These are phyloP conservation scores for Lasioglossum pauxillum DNA, from an alignment of 2,888 invertebrate genomes.

Conservation along the genomic window DNA sequence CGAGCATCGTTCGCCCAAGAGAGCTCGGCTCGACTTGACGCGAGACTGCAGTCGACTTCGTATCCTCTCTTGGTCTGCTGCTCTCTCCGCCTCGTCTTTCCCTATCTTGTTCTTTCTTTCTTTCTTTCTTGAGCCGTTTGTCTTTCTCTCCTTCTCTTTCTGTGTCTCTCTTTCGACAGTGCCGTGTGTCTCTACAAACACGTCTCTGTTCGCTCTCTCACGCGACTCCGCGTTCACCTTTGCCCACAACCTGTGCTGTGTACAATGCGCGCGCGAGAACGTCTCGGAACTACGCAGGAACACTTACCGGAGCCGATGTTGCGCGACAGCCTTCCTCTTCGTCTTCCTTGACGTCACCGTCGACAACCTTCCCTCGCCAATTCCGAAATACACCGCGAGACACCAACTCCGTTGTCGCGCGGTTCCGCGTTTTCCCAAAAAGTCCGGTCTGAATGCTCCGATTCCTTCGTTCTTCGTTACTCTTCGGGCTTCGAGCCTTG, in stretches of 20 bases:
- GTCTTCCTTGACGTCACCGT: slow-evolving; percentile 40
- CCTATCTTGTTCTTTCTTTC: not conserved
- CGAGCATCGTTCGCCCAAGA: slow-evolving; percentile 64
- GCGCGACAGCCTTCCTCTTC: slow-evolving; percentile 30
- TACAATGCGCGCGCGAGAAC: slow-evolving; percentile 57
- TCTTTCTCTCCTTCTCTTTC: not conserved
- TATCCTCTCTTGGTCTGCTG: slow-evolving; percentile 34
- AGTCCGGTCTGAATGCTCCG: not conserved
- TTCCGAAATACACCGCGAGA: slow-evolving; percentile 28
- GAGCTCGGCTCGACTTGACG: slow-evolving; percentile 33
- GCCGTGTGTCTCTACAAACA: slow-evolving; percentile 52
- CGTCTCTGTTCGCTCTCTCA: slow-evolving; percentile 44
- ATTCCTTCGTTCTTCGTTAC: not conserved
- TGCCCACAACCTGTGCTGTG: slow-evolving; percentile 49
- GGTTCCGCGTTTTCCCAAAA: not conserved
- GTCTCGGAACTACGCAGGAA: slow-evolving; percentile 63
- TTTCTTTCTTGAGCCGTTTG: not conserved
- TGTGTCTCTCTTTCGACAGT: slow-evolving; percentile 21
- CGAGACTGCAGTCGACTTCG: slow-evolving; percentile 39
- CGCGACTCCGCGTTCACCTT: slow-evolving; percentile 55
- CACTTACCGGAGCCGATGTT: not conserved
- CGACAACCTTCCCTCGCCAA: not conserved
- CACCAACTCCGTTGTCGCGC: not conserved
- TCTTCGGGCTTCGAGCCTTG: not conserved
- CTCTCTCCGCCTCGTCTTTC: not conserved